A percentile compares a stretch with the other conserved stretches of the same genome.
phyloP scores from a whole-genome alignment of 2,888 invertebrate genomes.

The Drosophila anomelani region DNA sequence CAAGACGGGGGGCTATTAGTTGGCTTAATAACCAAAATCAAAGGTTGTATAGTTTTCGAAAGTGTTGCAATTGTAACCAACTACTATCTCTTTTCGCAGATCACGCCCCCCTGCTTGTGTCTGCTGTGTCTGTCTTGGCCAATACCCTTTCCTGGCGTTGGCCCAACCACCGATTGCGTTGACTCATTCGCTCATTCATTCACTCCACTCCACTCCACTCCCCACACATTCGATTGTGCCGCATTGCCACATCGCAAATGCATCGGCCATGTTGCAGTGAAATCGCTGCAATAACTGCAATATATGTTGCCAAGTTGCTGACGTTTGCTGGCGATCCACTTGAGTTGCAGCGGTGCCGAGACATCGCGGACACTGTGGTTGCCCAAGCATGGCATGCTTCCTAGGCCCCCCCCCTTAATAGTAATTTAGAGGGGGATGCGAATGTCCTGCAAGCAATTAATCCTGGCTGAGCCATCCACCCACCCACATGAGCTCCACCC shows the following conservation, averaged over 20 bases:
- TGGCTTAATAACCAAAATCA: not conserved
- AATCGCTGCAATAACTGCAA: constrained; percentile 55
- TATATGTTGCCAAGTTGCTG: constrained; percentile 46
- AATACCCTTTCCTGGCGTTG: constrained; percentile 38
- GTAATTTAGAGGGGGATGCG: not conserved
- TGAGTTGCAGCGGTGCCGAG: constrained; percentile 45
- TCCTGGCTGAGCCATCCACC: not conserved
- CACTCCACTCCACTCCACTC: not conserved
- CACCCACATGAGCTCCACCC: constrained; percentile 21
- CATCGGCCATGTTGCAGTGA: constrained; percentile 14
- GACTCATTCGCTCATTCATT: constrained; percentile 1
- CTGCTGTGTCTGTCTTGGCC: constrained; percentile 12
- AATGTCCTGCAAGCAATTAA: constrained; percentile 15
- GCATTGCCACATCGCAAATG: constrained; percentile 9
- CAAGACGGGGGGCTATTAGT: not conserved
- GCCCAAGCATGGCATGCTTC: constrained; percentile 60
- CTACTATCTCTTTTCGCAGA: constrained; percentile 20
- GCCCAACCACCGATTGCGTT: constrained; percentile 27
- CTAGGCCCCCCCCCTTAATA: too few relatives aligned
- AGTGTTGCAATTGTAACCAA: not conserved
- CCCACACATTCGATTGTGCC: constrained; percentile 20
- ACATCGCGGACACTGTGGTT: constrained; percentile 34
- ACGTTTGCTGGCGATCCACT: constrained; percentile 59
- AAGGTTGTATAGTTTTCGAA: not conserved
- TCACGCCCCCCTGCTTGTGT: constrained; percentile 12